Percentiles rank a stretch among this genome's conserved stretches.
Evolutionary conservation across 2,797 vertebrate species (phyloP).

Genomic region (Gymnocypris eckloni): DNA sequence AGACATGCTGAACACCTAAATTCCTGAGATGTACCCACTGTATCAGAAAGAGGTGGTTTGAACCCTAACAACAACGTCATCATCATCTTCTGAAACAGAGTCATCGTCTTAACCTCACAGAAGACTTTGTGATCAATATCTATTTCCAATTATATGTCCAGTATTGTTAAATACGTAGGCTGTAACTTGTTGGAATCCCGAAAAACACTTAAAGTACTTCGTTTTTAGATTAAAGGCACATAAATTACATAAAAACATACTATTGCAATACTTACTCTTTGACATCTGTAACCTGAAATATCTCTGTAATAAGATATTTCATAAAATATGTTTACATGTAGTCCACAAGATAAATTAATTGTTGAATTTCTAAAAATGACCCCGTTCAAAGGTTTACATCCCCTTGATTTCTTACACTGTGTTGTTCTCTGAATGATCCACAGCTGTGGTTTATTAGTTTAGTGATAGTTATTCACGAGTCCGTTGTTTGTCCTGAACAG

Average conservation of each 20-base stretch:
- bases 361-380: too few relatives aligned
- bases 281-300: neutral
- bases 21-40: neutral
- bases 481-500: too few relatives aligned
- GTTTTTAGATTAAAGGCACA: neutral
- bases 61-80: neutral
- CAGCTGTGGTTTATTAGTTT: too few relatives aligned
- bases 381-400: too few relatives aligned
- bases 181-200: neutral
- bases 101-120: slow-evolving; percentile 1
- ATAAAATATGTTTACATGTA: too few relatives aligned
- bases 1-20: neutral
- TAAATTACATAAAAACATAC: neutral
- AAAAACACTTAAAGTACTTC: neutral
- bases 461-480: too few relatives aligned
- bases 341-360: too few relatives aligned
- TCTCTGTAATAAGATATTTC: too few relatives aligned
- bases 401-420: too few relatives aligned
- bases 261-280: neutral
- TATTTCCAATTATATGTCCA: neutral
- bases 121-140: neutral
- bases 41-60: slow-evolving; percentile 18
- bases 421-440: too few relatives aligned
- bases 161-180: neutral
- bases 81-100: neutral